Evolutionary conservation across 2,888 invertebrate genomes (phyloP), one percentile per base, ranked within the genome.

Genomic region (Drosophila paracracens): DNA sequence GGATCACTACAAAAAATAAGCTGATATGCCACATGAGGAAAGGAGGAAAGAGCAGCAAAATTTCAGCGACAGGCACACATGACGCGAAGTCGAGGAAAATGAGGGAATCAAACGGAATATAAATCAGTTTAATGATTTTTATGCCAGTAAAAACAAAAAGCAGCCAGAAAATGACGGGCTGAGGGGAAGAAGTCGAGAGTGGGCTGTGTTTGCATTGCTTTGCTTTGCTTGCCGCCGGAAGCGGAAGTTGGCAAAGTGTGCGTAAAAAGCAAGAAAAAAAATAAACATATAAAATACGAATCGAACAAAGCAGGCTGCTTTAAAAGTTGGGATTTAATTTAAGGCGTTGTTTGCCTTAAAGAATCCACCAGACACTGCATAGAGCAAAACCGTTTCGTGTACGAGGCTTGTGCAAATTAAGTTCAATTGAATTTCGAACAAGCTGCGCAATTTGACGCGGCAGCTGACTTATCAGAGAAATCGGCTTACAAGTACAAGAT

Each of bases 101-200:
- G 51, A 60, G 66, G 70, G 79, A 82, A 87, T 89, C 91, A 89
- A 90, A 88, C 83, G 80, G 89, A 85, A 89, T 89, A 90, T 89
- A 89, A 89, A 89, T 89, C 89, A 89, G 88, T 89, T 89, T 85
- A 90, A 89, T 90, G 89, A 89, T 90, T 89, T 85, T 79, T 74
- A 79, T 79, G 82, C 84, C 72, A 81, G 74, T 25, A 72, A 77
- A 74, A 86, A 86, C 76, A 77, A 86, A 79, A 70, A 81, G 36
- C 50, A 68, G 67, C 31, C 10, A 48, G 48, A 27, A 21, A 50
- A 38, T 48, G 25, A 29, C 21, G n/a, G n/a, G 58, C 7, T 40
- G 53, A 46, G 53, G 64, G 57, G 10, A 62, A 70, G 63, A 51
- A 48, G 71, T 56, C 53, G 56, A 59, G 64, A 64, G 81, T 59